Base-by-base conservation (phyloP, 1,140 invertebrate genomes). In the Drosophila rhopaloa region DNA sequence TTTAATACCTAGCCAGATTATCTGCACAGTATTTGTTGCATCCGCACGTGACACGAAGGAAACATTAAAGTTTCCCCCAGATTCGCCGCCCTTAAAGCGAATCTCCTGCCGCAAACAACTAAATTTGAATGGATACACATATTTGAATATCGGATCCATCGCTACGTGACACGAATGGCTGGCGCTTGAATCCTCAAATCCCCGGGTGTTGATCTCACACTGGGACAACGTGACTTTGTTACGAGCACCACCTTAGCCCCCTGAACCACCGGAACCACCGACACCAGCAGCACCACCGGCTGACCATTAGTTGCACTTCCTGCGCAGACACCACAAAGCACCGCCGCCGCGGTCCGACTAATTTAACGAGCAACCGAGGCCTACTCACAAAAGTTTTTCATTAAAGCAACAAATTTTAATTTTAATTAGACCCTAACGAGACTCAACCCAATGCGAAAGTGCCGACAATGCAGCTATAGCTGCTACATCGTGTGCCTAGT, bases 401-500 rank as follows among this genome's bases (percentile, higher is more conserved):
- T 86, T 88, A 83, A 86, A 80, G 83, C 78, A 68, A 77, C 79
- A 80, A 89, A 80, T 86, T 86, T 76, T 86, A 83, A 89, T 86
- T 86, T 86, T 88, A 86, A 86, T 86, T 86, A 88, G 83, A 83
- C 59, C 61, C 79, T 77, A 86, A 86, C 83, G 76, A 83, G 83
- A 74, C 67, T 68, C 67, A 77, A 58, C 72, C 59, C 46, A 48
- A 47, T 32, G 51, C 11, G 2, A 14, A 27, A 27, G 38, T 14
- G 35, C 38, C 48, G 32, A 60, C 71, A 76, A 67, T 75, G 47
- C 37, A 50, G 11, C 29, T 10, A 35, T 35, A 44, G 37, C 48
- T 38, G 35, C 50, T 37, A 53, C 50, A 37, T 37, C 10, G 32
- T 37, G 32, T 16, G 40, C 27, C 58, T 62, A 14, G 29, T 37